Percentiles rank a stretch among this genome's conserved stretches.
These are phyloP conservation scores for Schizaphis graminum DNA, from an alignment of 2,888 invertebrate genomes.

Conservation along the genomic window DNA sequence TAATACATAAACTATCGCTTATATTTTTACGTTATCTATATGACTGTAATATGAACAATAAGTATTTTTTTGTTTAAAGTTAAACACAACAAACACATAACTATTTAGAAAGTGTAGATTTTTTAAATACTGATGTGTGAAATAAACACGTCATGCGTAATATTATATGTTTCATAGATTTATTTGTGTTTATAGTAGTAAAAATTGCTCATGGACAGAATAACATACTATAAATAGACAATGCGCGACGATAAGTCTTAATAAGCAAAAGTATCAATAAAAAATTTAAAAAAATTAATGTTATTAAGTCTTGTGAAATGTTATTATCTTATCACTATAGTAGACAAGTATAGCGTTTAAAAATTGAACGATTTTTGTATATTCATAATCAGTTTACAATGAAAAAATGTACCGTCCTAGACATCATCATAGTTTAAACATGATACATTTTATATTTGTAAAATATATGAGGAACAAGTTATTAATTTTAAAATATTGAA, in stretches of 20 bases:
- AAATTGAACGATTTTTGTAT: not conserved
- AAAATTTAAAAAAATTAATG: not conserved
- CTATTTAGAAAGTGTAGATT: conserved; percentile 42
- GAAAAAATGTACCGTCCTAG: not conserved
- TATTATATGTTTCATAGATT: not conserved
- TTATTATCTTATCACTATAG: not conserved
- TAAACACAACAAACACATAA: not conserved
- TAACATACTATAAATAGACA: not conserved
- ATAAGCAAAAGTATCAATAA: not conserved
- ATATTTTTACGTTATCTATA: not conserved
- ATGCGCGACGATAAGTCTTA: not conserved
- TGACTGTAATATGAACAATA: conserved; percentile 8
- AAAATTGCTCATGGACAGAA: not conserved
- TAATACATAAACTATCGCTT: not conserved
- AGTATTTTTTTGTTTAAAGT: conserved; percentile 32
- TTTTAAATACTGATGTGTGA: conserved; percentile 1
- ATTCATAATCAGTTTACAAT: not conserved
- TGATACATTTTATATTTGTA: not conserved
- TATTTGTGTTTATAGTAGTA: not conserved
- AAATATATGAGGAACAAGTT: not conserved
- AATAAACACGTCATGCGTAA: conserved; percentile 38
- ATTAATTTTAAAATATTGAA: not conserved
- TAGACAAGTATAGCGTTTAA: not conserved
- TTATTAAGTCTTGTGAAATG: not conserved
- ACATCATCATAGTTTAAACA: not conserved